These are phyloP conservation scores for Dastarcus helophoroides DNA, from an alignment of 2,888 invertebrate species.

Conservation along the genomic window DNA sequence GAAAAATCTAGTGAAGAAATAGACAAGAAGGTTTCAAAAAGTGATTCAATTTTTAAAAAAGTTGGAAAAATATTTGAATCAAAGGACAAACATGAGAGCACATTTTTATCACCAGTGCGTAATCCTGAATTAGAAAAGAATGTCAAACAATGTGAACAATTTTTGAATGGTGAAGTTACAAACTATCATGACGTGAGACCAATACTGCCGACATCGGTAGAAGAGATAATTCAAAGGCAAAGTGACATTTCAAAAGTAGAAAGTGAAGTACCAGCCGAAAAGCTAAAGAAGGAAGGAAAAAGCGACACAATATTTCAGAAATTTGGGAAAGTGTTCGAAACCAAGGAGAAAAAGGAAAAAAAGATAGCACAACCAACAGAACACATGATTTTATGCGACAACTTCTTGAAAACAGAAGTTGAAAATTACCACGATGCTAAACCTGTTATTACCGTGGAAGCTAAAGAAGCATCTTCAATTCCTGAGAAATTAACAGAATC, in stretches of 20 bases:
- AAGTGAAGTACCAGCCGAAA: slow-evolving; percentile 3
- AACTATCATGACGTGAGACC: slow-evolving; percentile 17
- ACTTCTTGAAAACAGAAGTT: slow-evolving; percentile 19
- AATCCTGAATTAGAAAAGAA: no score
- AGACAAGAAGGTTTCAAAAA: no score
- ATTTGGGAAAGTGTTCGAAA: neutral
- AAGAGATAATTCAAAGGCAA: neutral
- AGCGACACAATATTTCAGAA: neutral
- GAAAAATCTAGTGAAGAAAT: no score
- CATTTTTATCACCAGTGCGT: no score
- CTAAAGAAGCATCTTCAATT: slow-evolving; percentile 5
- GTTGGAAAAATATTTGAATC: no score
- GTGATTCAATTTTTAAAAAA: no score
- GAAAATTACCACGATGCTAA: slow-evolving; percentile 18
- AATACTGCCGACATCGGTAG: neutral
- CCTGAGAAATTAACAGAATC: slow-evolving; percentile 12
- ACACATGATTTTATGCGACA: slow-evolving; percentile 3
- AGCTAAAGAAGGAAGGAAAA: neutral
- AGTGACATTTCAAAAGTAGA: slow-evolving; percentile 6
- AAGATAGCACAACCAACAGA: slow-evolving; percentile 1
- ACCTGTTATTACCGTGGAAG: slow-evolving; percentile 8
- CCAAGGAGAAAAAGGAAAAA: neutral
- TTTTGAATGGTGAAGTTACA: slow-evolving; percentile 15
- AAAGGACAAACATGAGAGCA: no score
- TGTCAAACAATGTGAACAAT: slow-evolving; percentile 10